Evolutionary conservation across 2,113 vertebrate species (phyloP), one percentile per base, ranked within the genome.

Genomic region (Ranitomeya imitator): DNA sequence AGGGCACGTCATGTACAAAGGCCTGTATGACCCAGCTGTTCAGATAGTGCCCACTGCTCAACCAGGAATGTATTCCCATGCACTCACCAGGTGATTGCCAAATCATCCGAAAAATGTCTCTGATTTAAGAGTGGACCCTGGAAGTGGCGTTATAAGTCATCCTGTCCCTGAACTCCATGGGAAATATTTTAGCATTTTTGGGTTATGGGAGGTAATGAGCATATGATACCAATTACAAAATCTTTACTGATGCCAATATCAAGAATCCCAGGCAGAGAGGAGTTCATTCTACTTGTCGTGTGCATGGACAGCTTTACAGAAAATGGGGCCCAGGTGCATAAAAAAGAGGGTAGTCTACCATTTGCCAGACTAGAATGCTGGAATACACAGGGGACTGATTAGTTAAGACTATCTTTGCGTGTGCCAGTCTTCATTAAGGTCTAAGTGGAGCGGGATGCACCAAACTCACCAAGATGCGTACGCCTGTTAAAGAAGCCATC

Each of bases 81-180:
- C 57, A 77, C 2, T 21, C 14, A 61, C n/a, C 26, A 83, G 31
- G 23, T 12, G 0, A 67, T 55, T 71, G 73, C 16, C n/a, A 55
- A 83, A 83, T 63, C 51, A 77, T 88, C 69, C 61, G 16, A 88
- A 83, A 83, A 63, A 88, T 88, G 86, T 21, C 59, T 63, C 21
- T 61, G 45, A 69, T 51, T 63, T 69, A 59, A 59, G 18, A 15
- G 16, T 71, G 86, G 59, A 26, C 23, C 15, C 19, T 8, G 26
- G 4, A 55, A 51, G 52, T 57, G 80, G 61, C 86, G 54, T 67
- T 73, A 37, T 74, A 14, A 52, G 16, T 60, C 71, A 52, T 60
- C 45, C 31, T 59, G 51, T 74, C 57, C 15, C 54, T 65, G 57
- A 16, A 63, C 51, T 31, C 23, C 80, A 83, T 88, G 86, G 71